Conservation (phyloP, 2,888 invertebrate species). For the Brachycybe producta region DNA sequence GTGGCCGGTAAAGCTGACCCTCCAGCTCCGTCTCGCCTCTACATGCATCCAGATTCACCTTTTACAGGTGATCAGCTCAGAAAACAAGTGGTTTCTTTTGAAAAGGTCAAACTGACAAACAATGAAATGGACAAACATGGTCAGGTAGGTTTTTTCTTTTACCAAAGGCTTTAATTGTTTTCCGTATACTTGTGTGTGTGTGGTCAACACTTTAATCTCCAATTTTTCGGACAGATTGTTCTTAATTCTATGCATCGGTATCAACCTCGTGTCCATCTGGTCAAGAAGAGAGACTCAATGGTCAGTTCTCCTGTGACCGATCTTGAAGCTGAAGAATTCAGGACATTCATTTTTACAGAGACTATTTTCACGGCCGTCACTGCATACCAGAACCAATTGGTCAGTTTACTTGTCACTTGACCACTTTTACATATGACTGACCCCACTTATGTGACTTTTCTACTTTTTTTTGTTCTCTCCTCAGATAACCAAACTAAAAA, state of each 20-base stretch:
- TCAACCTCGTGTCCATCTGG: conserved; percentile 93
- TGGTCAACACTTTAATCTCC: too few species aligned
- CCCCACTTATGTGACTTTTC: neutral
- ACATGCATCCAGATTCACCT: conserved; percentile 68
- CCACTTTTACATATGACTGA: too few species aligned
- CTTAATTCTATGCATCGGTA: conserved; percentile 99
- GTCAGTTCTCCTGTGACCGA: conserved; percentile 49
- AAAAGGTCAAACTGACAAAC: conserved; percentile 71
- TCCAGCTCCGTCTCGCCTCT: conserved; percentile 54
- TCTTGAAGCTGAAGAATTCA: conserved; percentile 82
- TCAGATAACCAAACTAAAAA: conserved; percentile 94
- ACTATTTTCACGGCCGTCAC: conserved; percentile 98
- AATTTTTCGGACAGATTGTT: conserved; percentile 83
- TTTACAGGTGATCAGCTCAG: conserved; percentile 62
- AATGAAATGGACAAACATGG: conserved; percentile 67
- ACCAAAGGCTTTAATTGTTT: neutral
- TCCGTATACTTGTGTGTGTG: neutral
- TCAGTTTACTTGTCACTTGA: conserved; percentile 42
- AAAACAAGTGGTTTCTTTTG: conserved; percentile 66
- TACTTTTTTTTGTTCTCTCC: conserved; percentile 31
- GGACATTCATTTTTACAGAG: conserved; percentile 94
- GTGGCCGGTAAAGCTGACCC: conserved; percentile 69
- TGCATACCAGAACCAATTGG: conserved; percentile 97
- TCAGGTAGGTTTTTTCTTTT: conserved; percentile 43
- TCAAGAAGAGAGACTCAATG: conserved; percentile 64